These are phyloP conservation scores for Patella caerulea DNA, from an alignment of 2,888 invertebrate genomes.

Conservation along the genomic window DNA sequence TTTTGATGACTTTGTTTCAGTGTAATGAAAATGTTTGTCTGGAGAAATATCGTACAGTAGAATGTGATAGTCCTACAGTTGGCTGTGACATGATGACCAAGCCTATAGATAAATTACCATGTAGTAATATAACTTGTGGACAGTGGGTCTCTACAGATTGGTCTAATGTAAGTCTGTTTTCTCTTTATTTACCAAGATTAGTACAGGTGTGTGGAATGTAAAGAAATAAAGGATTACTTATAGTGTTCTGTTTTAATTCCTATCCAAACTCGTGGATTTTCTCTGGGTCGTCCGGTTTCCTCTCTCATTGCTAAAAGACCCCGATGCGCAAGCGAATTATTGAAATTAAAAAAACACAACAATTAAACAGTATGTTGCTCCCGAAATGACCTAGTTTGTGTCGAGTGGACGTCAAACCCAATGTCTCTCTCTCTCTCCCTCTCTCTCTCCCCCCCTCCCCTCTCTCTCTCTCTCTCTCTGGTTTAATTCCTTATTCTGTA, in stretches of 20 bases:
- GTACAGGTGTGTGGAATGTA: neutral
- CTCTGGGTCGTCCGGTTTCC: no score
- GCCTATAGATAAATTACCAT: slow-evolving; percentile 60
- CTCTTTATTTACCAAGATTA: neutral
- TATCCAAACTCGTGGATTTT: neutral
- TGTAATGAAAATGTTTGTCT: slow-evolving; percentile 69
- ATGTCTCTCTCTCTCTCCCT: neutral
- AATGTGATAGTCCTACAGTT: slow-evolving; percentile 53
- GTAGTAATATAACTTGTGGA: slow-evolving; percentile 68
- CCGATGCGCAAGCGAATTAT: no score
- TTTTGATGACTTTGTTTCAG: slow-evolving; percentile 27
- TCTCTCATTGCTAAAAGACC: no score
- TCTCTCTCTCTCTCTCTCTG: neutral
- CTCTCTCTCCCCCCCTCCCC: neutral
- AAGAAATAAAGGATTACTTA: no score
- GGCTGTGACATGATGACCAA: slow-evolving; percentile 58
- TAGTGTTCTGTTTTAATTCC: no score
- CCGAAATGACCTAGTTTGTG: no score
- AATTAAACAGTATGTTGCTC: neutral
- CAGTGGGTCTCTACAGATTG: slow-evolving; percentile 67
- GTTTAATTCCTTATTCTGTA: no score
- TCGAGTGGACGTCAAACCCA: no score
- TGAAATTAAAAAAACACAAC: neutral
- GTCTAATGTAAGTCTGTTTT: slow-evolving; percentile 62
- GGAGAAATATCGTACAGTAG: slow-evolving; percentile 56